Percentiles rank a stretch among this genome's conserved stretches.
These are phyloP conservation scores for Ennomos erosarius DNA, from an alignment of 2,888 invertebrate genomes.

Conservation along the genomic window DNA sequence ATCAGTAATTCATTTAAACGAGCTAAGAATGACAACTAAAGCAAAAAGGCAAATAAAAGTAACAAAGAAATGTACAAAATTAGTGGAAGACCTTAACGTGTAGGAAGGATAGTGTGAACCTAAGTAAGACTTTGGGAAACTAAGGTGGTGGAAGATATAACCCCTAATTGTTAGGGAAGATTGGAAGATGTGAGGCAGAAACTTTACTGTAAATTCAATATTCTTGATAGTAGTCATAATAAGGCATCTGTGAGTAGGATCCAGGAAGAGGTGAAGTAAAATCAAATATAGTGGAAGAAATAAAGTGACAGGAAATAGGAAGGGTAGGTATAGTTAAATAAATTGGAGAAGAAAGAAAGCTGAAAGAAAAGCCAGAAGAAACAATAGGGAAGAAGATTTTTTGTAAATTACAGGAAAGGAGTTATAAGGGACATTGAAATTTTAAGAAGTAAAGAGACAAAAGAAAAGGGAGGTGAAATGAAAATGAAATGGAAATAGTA, in stretches of 20 bases:
- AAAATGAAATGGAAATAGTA: no score
- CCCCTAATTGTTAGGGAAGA: no score
- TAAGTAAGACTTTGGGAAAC: no score
- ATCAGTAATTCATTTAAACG: slow-evolving; percentile 5
- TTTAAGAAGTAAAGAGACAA: not conserved
- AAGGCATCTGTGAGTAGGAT: no score
- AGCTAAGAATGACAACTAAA: not conserved
- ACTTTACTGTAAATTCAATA: no score
- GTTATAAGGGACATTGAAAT: not conserved
- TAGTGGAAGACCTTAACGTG: slow-evolving; percentile 22
- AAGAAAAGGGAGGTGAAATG: not conserved
- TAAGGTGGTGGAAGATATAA: not conserved
- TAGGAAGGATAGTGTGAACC: not conserved
- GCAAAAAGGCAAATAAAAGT: not conserved
- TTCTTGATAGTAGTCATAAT: no score
- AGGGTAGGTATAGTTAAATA: not conserved
- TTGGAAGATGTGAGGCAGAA: no score
- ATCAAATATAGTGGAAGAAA: not conserved
- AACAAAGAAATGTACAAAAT: slow-evolving; percentile 5
- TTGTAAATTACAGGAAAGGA: not conserved
- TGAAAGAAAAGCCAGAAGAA: not conserved
- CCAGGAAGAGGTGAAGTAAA: not conserved
- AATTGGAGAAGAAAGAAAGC: not conserved
- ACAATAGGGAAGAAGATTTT: not conserved
- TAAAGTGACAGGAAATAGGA: not conserved